phyloP scores from a whole-genome alignment of 2,888 invertebrate species.

The Diabrotica balteata region DNA sequence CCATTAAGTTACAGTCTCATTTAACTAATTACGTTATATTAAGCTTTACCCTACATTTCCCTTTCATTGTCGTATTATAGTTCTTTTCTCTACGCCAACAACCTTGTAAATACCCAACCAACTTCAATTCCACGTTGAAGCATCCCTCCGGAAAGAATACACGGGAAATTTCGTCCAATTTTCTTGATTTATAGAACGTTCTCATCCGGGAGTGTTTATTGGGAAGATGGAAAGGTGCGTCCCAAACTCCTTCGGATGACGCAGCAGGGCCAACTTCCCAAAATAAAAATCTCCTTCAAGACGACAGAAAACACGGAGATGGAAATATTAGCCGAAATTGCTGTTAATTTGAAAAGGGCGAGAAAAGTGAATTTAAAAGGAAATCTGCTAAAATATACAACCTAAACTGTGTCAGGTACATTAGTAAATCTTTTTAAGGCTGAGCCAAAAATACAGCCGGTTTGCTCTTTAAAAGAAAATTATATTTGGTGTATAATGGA shows the following conservation, averaged over 20 bases:
- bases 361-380: no score
- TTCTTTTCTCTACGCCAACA: background rate
- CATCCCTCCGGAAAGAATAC: slow-evolving; percentile 25
- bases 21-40: no score
- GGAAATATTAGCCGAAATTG: background rate
- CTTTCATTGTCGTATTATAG: background rate
- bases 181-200: slow-evolving; percentile 6
- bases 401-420: no score
- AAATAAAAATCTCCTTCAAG: slow-evolving; percentile 3
- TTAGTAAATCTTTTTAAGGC: no score
- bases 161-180: slow-evolving; percentile 33
- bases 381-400: no score
- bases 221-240: slow-evolving; percentile 3
- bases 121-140: background rate
- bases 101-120: background rate
- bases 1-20: no score
- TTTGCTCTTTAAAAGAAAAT: no score
- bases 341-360: background rate
- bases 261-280: slow-evolving; percentile 3
- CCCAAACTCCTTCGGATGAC: background rate
- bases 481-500: no score
- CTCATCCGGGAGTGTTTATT: slow-evolving; percentile 3
- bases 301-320: slow-evolving; percentile 6
- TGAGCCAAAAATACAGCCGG: no score
- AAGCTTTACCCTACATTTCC: no score